Conservation (phyloP, 2,113 vertebrate species). For the Osmerus mordax region DNA sequence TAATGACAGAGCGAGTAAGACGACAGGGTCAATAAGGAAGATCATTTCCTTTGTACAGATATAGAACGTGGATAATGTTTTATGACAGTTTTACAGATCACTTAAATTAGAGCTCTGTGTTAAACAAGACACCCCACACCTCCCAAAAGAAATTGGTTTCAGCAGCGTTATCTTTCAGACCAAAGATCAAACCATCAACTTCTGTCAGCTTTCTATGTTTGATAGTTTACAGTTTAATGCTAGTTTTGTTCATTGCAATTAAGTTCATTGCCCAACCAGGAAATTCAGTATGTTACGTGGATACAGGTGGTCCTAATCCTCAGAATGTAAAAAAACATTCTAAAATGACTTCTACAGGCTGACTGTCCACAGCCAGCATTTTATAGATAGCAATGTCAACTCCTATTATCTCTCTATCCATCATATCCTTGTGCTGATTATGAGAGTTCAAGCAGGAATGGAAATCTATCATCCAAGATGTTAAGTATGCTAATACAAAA, state of each 20-base stretch:
- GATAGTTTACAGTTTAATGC: neutral
- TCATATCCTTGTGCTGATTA: too few species aligned
- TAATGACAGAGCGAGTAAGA: conserved; percentile 7
- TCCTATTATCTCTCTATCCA: too few species aligned
- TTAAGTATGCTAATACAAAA: too few species aligned
- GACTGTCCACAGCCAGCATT: too few species aligned
- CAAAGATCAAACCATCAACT: neutral
- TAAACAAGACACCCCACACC: conserved; percentile 23
- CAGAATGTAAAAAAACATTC: too few species aligned
- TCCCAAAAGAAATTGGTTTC: neutral
- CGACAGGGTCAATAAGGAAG: conserved; percentile 31
- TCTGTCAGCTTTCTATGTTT: conserved; percentile 24
- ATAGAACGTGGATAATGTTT: conserved; percentile 30
- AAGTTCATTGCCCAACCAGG: conserved; percentile 31
- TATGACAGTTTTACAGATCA: conserved; percentile 20
- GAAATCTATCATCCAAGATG: too few species aligned
- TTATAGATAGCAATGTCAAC: too few species aligned
- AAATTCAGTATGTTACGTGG: conserved; percentile 45
- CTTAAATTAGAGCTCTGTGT: neutral
- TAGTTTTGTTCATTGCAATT: neutral
- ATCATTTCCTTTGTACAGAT: conserved; percentile 48
- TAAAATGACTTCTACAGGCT: too few species aligned
- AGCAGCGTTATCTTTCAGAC: too few species aligned
- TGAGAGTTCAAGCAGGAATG: too few species aligned
- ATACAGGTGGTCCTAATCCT: neutral